phyloP scores from a whole-genome alignment of 1,140 invertebrate genomes.

The Thaumetopoea pityocampa region DNA sequence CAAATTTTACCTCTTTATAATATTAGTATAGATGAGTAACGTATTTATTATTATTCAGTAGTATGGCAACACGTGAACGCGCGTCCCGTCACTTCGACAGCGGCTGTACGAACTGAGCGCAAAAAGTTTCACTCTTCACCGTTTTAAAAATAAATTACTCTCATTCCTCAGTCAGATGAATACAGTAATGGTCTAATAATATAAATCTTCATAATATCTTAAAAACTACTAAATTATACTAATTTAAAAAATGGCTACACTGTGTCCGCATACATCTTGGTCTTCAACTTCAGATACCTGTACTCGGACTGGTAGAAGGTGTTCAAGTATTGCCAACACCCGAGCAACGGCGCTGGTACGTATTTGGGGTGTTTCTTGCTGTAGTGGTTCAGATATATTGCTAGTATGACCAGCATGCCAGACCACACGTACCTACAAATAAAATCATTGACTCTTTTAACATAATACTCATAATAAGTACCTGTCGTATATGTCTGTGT shows the following conservation, averaged over 20 bases:
- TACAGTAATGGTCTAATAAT: too few species aligned
- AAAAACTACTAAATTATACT: not conserved
- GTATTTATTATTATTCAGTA: too few species aligned
- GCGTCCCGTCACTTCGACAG: too few species aligned
- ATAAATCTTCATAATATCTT: too few species aligned
- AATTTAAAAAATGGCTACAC: slow-evolving; percentile 29
- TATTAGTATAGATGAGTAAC: too few species aligned
- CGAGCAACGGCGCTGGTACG: slow-evolving; percentile 32
- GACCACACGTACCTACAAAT: slow-evolving; percentile 91
- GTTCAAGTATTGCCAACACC: slow-evolving; percentile 40
- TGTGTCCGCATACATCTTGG: slow-evolving; percentile 57
- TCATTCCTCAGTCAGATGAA: too few species aligned
- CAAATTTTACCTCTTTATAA: too few species aligned
- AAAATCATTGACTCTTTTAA: slow-evolving; percentile 1
- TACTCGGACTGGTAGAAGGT: slow-evolving; percentile 56
- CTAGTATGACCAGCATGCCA: slow-evolving; percentile 88
- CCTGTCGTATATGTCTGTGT: too few species aligned
- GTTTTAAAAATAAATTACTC: too few species aligned
- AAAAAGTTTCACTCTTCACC: too few species aligned
- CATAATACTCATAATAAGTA: not conserved
- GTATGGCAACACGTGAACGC: too few species aligned
- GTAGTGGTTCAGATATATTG: slow-evolving; percentile 94
- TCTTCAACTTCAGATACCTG: slow-evolving; percentile 49
- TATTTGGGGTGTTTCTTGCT: slow-evolving; percentile 81
- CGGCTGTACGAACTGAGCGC: too few species aligned